Base-by-base conservation (phyloP, 2,888 invertebrate species). In the Agriopis aurantiaria region DNA sequence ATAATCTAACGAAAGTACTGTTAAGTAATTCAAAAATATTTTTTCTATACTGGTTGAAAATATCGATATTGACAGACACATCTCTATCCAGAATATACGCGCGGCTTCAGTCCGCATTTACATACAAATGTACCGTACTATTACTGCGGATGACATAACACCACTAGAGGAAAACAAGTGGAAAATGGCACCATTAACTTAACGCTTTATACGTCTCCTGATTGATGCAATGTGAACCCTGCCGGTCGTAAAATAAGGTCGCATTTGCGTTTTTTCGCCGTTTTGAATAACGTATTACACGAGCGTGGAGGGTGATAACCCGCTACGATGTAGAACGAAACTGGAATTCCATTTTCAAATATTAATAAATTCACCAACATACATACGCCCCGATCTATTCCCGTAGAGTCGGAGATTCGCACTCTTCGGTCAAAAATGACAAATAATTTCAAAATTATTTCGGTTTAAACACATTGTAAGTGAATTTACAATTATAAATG, bases 121-220 rank as follows among this genome's bases (percentile, higher is more conserved):
- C 83, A 84, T 84, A 81, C 76, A 80, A 84, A 84, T 80, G 79
- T 82, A 69, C 77, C 75, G 75, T 80, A 79, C 75, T 77, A 75
- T 71, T 62, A 77, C 80, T 83, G 83, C 69, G 76, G 78, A 77
- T 83, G 82, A 83, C 84, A 81, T 81, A 81, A 81, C 74, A 74
- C 73, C 71, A 73, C 69, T 77, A 59, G 66, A 78, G 75, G 82
- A 81, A 83, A 83, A 81, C 77, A 78, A 77, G 78, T 79, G 76
- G 82, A 80, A 84, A 82, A 84, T 78, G 68, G 70, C 53, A 70
- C 79, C 77, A 80, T 84, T 82, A 84, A 82, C 75, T 79, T 79
- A 80, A 78, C 71, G 75, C 69, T 82, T 83, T 82, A 84, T 82
- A 75, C 63, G 59, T 62, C 66, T 71, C 74, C 75, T 80, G 81